Conservation (phyloP, 2,888 invertebrate genomes). For the Argyra leucocephala region DNA sequence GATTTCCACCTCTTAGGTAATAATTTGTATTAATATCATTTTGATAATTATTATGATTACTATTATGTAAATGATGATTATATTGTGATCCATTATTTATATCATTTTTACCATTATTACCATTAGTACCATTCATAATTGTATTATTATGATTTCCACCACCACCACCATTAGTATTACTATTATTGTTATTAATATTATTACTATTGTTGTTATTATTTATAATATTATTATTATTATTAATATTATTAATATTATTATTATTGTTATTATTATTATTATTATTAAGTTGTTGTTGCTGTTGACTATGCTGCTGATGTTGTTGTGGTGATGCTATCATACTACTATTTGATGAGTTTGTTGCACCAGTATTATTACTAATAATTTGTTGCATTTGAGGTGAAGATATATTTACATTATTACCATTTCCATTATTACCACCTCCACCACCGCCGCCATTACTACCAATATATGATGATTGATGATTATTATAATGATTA, state of each 20-base stretch:
- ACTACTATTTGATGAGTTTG: neutral
- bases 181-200: conserved; percentile 21
- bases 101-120: conserved; percentile 19
- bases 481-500: conserved; percentile 18
- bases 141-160: neutral
- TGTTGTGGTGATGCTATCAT: conserved; percentile 22
- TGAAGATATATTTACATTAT: neutral
- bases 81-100: conserved; percentile 12
- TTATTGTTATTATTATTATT: conserved; percentile 21
- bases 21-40: conserved; percentile 25
- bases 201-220: conserved; percentile 30
- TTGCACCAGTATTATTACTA: neutral
- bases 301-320: conserved; percentile 30
- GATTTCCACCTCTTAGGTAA: conserved; percentile 16
- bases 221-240: conserved; percentile 19
- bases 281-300: conserved; percentile 32
- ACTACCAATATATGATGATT: neutral
- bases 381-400: neutral
- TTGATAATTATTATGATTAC: conserved; percentile 23
- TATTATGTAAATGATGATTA: conserved; percentile 23
- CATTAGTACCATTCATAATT: conserved; percentile 20
- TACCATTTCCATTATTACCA: neutral
- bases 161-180: too few species aligned
- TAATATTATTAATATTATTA: neutral
- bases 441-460: neutral